Percentiles rank a stretch among this genome's conserved stretches.
These are phyloP conservation scores for Tipula confusa DNA, from an alignment of 2,888 invertebrate species.

Conservation along the genomic window DNA sequence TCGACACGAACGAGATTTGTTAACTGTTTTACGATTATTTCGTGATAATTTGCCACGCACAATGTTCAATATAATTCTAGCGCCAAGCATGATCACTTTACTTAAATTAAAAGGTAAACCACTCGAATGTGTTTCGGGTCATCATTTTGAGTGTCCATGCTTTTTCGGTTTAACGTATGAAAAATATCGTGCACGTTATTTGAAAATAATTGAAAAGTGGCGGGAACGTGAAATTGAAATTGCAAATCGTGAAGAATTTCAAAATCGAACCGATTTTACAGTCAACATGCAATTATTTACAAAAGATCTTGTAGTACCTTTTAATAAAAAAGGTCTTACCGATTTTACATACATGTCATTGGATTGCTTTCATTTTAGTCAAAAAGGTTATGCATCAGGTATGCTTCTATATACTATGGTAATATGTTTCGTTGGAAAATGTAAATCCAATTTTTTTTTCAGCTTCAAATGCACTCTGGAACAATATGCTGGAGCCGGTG, in stretches of 20 bases:
- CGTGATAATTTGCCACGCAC: constrained; percentile 58
- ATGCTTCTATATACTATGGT: constrained; percentile 33
- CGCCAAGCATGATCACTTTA: constrained; percentile 52
- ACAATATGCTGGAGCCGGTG: constrained; percentile 56
- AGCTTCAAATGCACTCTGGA: constrained; percentile 58
- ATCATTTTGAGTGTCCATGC: constrained; percentile 56
- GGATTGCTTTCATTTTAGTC: constrained; percentile 63
- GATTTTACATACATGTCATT: constrained; percentile 54
- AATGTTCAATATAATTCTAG: constrained; percentile 54
- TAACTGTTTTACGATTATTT: constrained; percentile 50
- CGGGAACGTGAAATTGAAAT: constrained; percentile 53
- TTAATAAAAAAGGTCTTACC: constrained; percentile 44
- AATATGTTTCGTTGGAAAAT: neutral
- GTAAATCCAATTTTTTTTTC: constrained; percentile 33
- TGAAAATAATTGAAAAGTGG: constrained; percentile 54
- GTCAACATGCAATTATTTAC: constrained; percentile 55
- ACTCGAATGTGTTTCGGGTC: constrained; percentile 47
- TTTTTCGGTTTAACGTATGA: constrained; percentile 49
- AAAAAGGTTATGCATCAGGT: constrained; percentile 57
- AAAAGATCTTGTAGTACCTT: constrained; percentile 49
- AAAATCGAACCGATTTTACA: constrained; percentile 53
- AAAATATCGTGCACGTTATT: constrained; percentile 44
- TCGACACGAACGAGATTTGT: constrained; percentile 52
- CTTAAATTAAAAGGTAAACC: constrained; percentile 47
- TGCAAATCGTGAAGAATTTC: constrained; percentile 47